A percentile compares a stretch with the other conserved stretches of the same genome.
Evolutionary conservation across 1,140 invertebrate species (phyloP).

Genomic region (Neodiprion virginianus): DNA sequence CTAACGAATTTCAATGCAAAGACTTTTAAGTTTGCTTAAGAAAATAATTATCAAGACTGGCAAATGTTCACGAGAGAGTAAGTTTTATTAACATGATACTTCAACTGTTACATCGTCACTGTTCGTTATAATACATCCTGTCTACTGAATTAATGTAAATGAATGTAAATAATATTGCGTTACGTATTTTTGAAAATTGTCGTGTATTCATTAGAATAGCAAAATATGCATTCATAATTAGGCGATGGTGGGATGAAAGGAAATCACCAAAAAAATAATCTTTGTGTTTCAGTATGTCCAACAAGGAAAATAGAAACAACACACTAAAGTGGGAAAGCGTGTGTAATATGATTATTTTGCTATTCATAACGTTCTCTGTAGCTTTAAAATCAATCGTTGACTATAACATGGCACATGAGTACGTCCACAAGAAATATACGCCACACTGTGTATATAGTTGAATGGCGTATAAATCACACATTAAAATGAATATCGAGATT

Average conservation of each 20-base stretch:
- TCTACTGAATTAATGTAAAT: not conserved
- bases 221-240: not conserved
- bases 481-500: not conserved
- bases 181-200: not conserved
- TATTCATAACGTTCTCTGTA: too few species aligned
- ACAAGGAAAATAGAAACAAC: too few species aligned
- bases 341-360: too few species aligned
- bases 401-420: not conserved
- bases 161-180: not conserved
- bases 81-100: slow-evolving; percentile 1
- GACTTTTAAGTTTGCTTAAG: too few species aligned
- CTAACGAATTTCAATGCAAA: too few species aligned
- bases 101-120: not conserved
- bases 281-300: too few species aligned
- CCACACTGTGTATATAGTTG: not conserved
- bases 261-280: not conserved
- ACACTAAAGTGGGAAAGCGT: too few species aligned
- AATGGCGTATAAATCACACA: not conserved
- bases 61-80: too few species aligned
- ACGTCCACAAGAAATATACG: slow-evolving; percentile 3
- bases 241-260: not conserved
- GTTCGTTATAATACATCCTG: not conserved
- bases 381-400: not conserved
- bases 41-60: too few species aligned
- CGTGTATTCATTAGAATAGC: not conserved